Percentiles rank a stretch among this genome's conserved stretches.
These are phyloP conservation scores for Upupa epops DNA, from an alignment of 2,113 vertebrate species.

Conservation along the genomic window DNA sequence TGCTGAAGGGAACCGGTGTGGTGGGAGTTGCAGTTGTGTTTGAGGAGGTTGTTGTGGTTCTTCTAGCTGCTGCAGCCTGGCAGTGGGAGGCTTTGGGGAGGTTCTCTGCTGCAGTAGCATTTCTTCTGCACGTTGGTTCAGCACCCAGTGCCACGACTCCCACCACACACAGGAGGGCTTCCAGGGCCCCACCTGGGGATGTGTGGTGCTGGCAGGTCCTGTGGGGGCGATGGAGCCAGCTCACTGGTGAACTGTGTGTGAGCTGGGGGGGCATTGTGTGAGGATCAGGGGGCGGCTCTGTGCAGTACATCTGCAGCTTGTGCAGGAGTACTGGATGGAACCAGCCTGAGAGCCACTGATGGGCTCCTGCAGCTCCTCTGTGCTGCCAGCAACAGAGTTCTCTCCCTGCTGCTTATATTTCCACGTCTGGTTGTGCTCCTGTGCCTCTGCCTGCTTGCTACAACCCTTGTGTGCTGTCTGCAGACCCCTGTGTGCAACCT, in stretches of 20 bases:
- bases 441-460: not conserved
- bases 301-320: rapidly evolving
- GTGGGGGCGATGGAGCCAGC: not conserved
- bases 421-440: not conserved
- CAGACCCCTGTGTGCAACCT: not conserved
- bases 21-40: rapidly evolving
- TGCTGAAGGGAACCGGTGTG: not conserved
- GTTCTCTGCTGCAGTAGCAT: not conserved
- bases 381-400: not conserved
- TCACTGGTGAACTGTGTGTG: not conserved
- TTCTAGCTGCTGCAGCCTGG: not conserved
- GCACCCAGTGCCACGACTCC: rapidly evolving
- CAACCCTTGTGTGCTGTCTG: not conserved
- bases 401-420: not conserved
- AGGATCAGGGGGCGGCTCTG: rapidly evolving
- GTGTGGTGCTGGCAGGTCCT: not conserved
- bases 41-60: not conserved
- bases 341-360: not conserved
- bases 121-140: not conserved
- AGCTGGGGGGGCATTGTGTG: not conserved
- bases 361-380: not conserved
- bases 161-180: not conserved
- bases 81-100: not conserved
- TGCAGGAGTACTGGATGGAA: rapidly evolving
- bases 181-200: not conserved